Conservation (phyloP, 2,797 vertebrate species). For the Sebastes trivittatus region DNA sequence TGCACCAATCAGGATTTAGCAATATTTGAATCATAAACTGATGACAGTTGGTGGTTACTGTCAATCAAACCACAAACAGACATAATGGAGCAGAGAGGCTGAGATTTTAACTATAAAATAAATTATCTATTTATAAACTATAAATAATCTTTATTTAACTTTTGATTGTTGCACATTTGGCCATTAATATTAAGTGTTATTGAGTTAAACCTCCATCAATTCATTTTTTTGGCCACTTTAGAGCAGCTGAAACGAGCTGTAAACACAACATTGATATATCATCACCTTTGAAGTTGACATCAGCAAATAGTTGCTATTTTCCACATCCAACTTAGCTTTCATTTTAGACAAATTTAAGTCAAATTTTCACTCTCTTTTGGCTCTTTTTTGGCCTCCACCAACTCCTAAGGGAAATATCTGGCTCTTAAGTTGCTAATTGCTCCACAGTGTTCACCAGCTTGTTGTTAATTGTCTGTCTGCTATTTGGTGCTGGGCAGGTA, state of each 20-base stretch:
- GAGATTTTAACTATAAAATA: background rate
- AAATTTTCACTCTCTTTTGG: background rate
- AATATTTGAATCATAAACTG: background rate
- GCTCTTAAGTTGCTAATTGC: background rate
- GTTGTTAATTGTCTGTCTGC: background rate
- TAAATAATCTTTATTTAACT: background rate
- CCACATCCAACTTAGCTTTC: background rate
- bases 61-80: background rate
- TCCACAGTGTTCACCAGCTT: background rate
- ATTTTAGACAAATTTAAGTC: background rate
- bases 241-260: background rate
- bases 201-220: background rate
- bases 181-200: background rate
- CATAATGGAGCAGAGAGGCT: background rate
- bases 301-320: background rate
- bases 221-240: background rate
- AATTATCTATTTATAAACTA: background rate
- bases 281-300: background rate
- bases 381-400: background rate
- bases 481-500: background rate
- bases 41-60: background rate
- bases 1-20: background rate
- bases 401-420: background rate
- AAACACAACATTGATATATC: background rate
- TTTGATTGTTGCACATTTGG: background rate